Percentiles rank a stretch among this genome's conserved stretches.
phyloP scores from a whole-genome alignment of 2,888 invertebrate genomes.

The Drymonia ruficornis region DNA sequence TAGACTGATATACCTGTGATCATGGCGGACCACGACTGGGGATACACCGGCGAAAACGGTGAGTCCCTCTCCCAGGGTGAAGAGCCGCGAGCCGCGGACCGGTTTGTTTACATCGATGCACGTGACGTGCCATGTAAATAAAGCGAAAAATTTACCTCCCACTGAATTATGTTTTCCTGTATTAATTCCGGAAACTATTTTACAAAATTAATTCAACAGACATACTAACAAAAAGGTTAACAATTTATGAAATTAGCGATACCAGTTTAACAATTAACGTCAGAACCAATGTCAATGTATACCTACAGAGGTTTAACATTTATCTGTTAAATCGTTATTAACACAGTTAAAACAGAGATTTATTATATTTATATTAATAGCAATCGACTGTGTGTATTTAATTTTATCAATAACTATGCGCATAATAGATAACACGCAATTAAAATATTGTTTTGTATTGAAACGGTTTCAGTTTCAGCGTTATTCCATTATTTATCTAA shows the following conservation, averaged over 20 bases:
- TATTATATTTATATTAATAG: constrained; percentile 1
- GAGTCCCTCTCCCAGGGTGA: constrained; percentile 57
- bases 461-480: constrained; percentile 14
- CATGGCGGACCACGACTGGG: constrained; percentile 83
- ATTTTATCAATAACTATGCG: background rate
- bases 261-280: constrained; percentile 8
- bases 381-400: background rate
- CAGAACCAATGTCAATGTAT: constrained; percentile 8
- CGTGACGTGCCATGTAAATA: constrained; percentile 69
- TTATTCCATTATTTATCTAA: constrained; percentile 26
- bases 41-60: constrained; percentile 86
- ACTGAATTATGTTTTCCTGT: constrained; percentile 19
- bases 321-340: background rate
- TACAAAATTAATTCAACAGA: too few relatives aligned
- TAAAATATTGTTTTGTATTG: constrained; percentile 21
- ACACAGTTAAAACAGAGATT: background rate
- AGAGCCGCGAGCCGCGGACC: constrained; percentile 57
- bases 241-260: background rate
- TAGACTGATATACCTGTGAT: constrained; percentile 48
- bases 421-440: constrained; percentile 23
- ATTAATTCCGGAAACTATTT: background rate
- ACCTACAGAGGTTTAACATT: background rate
- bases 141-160: constrained; percentile 34
- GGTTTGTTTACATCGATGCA: constrained; percentile 81
- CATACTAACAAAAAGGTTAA: too few relatives aligned